A percentile compares a stretch with the other conserved stretches of the same genome.
Evolutionary conservation across 2,113 vertebrate species (phyloP).

Genomic region (Tauraco erythrolophus): DNA sequence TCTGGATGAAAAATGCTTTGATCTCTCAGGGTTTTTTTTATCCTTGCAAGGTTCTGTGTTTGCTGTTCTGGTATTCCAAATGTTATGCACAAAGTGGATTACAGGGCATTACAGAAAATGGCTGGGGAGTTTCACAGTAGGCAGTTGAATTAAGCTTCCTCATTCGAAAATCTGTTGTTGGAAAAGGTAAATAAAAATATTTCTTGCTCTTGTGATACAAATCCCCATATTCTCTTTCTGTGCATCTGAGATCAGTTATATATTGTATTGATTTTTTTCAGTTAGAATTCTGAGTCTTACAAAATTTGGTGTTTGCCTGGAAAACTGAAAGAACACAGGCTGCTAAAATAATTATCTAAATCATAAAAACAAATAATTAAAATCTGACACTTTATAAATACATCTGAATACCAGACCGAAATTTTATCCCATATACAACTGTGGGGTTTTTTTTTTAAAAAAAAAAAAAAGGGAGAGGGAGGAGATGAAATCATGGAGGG

Average conservation of each 20-base stretch:
- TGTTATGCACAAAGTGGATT: slow-evolving; percentile 37
- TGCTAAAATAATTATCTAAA: background rate
- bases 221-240: background rate
- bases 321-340: background rate
- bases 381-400: background rate
- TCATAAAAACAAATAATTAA: background rate
- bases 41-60: background rate
- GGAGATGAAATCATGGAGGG: no score
- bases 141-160: background rate
- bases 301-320: background rate
- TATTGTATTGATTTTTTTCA: background rate
- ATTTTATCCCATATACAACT: background rate
- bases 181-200: slow-evolving; percentile 1
- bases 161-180: slow-evolving; percentile 28
- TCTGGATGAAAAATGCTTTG: background rate
- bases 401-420: background rate
- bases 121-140: slow-evolving; percentile 5
- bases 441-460: no score
- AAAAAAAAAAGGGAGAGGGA: rapidly evolving
- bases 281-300: background rate
- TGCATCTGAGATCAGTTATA: background rate
- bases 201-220: background rate
- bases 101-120: slow-evolving; percentile 4
- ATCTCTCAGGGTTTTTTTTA: background rate
- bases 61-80: background rate